Evolutionary conservation across 1,140 invertebrate species (phyloP), one percentile per base, ranked within the genome.

Genomic region (Cardiocondyla obscurior): DNA sequence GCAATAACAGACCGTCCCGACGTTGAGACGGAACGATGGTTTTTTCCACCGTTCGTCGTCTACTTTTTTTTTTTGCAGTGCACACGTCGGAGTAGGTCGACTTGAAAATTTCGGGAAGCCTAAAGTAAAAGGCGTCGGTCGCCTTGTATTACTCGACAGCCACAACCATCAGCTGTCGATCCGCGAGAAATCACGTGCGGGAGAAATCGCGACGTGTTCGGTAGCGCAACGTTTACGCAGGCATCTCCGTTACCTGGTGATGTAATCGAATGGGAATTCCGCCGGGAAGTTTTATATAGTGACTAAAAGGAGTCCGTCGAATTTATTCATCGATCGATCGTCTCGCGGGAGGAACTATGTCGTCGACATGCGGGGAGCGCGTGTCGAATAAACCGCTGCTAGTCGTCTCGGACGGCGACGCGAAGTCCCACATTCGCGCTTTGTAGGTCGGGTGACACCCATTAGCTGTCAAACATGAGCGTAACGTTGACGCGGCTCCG

Each of bases 391-490:
- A 19, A 36, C n/a, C 49, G 14, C 57, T 72, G 19, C 33, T 51
- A n/a, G 44, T n/a, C 42, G 22, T 53, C 51, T 55, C 44, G 14
- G n/a, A 58, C 51, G 53, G 7, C 10, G 19, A 55, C 36, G n/a
- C 55, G 55, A n/a, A 46, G 22, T 49, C 55, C 30, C 5, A 22
- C 39, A 60, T 39, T 28, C 14, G 74, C 10, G 42, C 30, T 74
- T 64, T 49, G 36, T 46, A 73, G 65, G 55, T 81, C 82, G 81
- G 82, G 79, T 83, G 88, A 89, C 86, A 89, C 69, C 82, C 83
- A 88, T 90, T 88, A 90, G 58, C 88, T 90, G 89, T 90, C 86
- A 89, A 81, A 87, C 58, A 19, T 14, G 60, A 49, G 53, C 30
- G 0, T 0, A 44, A 42, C 8, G 53, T 49, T 25, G 16, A 44